A percentile compares a stretch with the other conserved stretches of the same genome.
Evolutionary conservation across 2,888 invertebrate species (phyloP).

Genomic region (Tryphoninae sp.): DNA sequence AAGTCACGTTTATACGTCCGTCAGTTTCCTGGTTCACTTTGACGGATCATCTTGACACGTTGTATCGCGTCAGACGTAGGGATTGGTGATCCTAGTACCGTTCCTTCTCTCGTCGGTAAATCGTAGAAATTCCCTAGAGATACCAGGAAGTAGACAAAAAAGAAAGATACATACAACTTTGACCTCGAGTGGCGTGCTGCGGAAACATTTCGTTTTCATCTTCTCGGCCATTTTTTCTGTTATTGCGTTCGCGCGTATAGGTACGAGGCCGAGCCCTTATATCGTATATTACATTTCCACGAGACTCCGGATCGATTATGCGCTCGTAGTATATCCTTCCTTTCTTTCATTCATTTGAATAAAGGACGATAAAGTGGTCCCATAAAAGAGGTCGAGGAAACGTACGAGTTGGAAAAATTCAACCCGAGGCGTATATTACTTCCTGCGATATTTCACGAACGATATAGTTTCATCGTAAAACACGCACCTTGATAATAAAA

Average conservation of each 20-base stretch:
- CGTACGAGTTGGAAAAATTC: neutral
- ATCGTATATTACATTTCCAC: slow-evolving; percentile 5
- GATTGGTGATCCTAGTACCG: neutral
- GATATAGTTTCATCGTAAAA: neutral
- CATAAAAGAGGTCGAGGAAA: neutral
- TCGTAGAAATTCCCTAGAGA: neutral
- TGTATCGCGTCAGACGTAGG: neutral
- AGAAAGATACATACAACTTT: neutral
- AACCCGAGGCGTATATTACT: neutral
- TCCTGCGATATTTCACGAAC: neutral
- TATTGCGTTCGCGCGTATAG: slow-evolving; percentile 11
- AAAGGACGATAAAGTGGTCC: slow-evolving; percentile 28
- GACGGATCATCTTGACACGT: neutral
- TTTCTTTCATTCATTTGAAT: slow-evolving; percentile 19
- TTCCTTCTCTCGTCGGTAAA: neutral
- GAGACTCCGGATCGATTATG: slow-evolving; percentile 34
- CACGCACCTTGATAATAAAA: neutral
- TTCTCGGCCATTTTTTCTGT: slow-evolving; percentile 14
- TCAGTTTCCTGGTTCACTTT: neutral
- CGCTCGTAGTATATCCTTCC: slow-evolving; percentile 15
- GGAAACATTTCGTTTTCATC: slow-evolving; percentile 46
- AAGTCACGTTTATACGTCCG: neutral
- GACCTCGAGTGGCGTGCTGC: slow-evolving; percentile 30
- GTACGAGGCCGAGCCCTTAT: slow-evolving; percentile 37
- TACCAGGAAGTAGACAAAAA: neutral